Conservation (phyloP, 2,113 vertebrate genomes). For the Microtus montanus region DNA sequence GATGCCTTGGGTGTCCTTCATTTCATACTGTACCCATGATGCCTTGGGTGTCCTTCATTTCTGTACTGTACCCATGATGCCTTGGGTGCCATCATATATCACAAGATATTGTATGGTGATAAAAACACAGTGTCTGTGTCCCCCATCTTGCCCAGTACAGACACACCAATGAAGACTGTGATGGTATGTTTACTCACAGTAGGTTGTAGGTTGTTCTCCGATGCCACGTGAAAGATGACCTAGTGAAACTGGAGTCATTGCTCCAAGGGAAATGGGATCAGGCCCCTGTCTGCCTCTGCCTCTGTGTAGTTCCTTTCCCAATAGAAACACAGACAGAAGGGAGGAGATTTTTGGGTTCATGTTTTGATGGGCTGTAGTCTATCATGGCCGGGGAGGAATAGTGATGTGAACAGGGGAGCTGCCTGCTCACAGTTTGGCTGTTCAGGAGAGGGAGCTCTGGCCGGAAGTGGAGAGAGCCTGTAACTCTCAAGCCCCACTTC, state of each 20-base stretch:
- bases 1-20: too few species aligned
- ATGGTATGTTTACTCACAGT: too few species aligned
- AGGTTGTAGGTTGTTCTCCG: rapidly evolving
- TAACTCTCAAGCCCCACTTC: neutral
- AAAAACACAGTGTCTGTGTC: rapidly evolving
- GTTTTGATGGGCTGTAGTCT: neutral
- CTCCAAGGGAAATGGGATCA: neutral
- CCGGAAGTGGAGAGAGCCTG: neutral
- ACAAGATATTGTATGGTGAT: too few species aligned
- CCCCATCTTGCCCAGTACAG: neutral
- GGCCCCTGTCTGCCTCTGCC: neutral
- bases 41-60: neutral
- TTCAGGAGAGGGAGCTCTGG: neutral
- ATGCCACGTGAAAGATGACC: rapidly evolving
- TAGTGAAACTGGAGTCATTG: neutral
- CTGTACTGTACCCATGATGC: neutral
- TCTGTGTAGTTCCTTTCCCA: neutral
- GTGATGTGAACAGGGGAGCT: neutral
- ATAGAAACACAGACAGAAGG: neutral
- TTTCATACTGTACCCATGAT: neutral
- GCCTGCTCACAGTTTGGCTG: neutral
- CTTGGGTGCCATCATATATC: rapidly evolving
- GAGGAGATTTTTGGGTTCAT: neutral
- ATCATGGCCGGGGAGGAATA: neutral
- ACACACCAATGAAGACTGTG: rapidly evolving